Evolutionary conservation across 2,113 vertebrate genomes (phyloP).

Genomic region (Thunnus maccoyii): DNA sequence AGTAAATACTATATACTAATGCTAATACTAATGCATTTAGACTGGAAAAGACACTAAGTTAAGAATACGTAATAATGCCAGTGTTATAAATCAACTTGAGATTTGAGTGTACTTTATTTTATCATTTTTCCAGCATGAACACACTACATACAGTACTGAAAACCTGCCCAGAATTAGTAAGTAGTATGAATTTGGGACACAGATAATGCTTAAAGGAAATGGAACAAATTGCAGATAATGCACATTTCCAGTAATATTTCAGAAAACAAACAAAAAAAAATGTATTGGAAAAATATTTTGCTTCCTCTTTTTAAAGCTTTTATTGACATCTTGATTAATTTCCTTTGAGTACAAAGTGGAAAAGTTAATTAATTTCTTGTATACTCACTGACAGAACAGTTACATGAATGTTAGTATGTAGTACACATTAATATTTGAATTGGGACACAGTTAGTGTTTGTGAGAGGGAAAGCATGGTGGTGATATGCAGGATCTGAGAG

Average conservation of each 20-base stretch:
- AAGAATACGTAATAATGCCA: neutral
- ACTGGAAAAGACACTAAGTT: neutral
- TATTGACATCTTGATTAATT: too few relatives aligned
- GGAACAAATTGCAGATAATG: conserved; percentile 6
- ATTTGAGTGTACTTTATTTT: too few relatives aligned
- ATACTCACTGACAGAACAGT: too few relatives aligned
- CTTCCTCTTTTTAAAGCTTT: neutral
- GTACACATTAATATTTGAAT: neutral
- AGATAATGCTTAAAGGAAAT: neutral
- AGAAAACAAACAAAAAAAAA: neutral
- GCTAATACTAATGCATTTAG: neutral
- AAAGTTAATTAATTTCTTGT: too few relatives aligned
- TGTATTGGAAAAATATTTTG: neutral
- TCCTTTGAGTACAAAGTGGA: too few relatives aligned
- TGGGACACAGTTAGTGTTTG: neutral
- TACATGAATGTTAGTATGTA: neutral
- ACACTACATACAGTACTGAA: too few relatives aligned
- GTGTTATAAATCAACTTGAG: neutral
- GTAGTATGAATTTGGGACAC: too few relatives aligned
- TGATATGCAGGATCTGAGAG: neutral
- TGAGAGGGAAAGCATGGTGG: neutral
- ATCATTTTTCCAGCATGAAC: too few relatives aligned
- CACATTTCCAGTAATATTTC: neutral
- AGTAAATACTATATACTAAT: neutral
- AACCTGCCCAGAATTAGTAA: too few relatives aligned